phyloP scores from a whole-genome alignment of 2,888 invertebrate species.

The Diloba caeruleocephala region DNA sequence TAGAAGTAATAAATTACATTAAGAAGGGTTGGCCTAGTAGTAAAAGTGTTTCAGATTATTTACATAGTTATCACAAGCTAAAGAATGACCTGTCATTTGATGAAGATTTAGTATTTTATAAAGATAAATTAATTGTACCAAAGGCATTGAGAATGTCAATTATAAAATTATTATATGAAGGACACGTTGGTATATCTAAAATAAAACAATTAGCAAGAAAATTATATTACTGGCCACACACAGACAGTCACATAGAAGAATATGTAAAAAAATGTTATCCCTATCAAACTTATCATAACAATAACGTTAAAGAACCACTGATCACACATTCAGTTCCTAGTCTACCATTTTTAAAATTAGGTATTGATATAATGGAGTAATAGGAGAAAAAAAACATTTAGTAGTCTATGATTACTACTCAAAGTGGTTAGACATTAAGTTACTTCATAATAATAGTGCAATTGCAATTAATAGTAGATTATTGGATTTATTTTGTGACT shows the following conservation, averaged over 20 bases:
- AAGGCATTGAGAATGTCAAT: slow-evolving; percentile 19
- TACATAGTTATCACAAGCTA: slow-evolving; percentile 32
- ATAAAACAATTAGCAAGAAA: slow-evolving; percentile 53
- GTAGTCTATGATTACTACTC: slow-evolving; percentile 17
- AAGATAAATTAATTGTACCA: slow-evolving; percentile 30
- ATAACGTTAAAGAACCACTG: slow-evolving; percentile 39
- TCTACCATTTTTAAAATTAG: slow-evolving; percentile 40
- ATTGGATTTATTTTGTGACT: slow-evolving; percentile 1
- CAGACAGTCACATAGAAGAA: slow-evolving; percentile 55
- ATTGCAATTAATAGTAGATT: slow-evolving; percentile 20
- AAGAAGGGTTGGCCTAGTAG: slow-evolving; percentile 35
- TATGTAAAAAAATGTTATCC: slow-evolving; percentile 32
- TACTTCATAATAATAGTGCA: slow-evolving; percentile 24
- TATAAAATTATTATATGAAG: slow-evolving; percentile 52
- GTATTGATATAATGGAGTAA: slow-evolving; percentile 40
- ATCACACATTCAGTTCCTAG: slow-evolving; percentile 27
- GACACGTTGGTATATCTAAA: slow-evolving; percentile 62
- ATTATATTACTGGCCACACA: slow-evolving; percentile 61
- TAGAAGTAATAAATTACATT: slow-evolving; percentile 10
- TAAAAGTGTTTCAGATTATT: slow-evolving; percentile 18
- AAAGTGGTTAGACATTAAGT: slow-evolving; percentile 25
- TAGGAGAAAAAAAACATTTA: slow-evolving; percentile 26
- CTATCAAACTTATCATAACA: slow-evolving; percentile 48
- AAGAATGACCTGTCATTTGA: slow-evolving; percentile 19
- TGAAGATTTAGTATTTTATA: slow-evolving; percentile 27